Conservation (phyloP, 2,797 vertebrate genomes). For the Myoxocephalus aenaeus region DNA sequence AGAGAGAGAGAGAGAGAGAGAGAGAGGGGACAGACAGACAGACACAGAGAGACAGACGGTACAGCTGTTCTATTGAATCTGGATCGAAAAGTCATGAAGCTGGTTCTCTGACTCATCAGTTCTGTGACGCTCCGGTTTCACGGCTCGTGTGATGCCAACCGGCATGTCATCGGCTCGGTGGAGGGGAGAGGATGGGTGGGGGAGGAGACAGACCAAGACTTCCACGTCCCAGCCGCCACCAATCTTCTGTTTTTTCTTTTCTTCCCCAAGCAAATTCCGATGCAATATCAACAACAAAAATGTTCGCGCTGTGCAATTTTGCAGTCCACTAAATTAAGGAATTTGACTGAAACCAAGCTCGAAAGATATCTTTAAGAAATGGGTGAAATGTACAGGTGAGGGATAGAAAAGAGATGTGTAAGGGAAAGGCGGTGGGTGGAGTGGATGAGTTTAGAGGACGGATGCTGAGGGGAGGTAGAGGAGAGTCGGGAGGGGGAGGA, state of each 20-base stretch:
- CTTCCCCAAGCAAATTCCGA: constrained; percentile 46
- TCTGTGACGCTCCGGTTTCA: constrained; percentile 77
- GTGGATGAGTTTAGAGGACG: constrained; percentile 64
- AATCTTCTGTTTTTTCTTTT: background rate
- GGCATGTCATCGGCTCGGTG: constrained; percentile 67
- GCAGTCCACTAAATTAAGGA: constrained; percentile 30
- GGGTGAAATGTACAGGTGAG: constrained; percentile 31
- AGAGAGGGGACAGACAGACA: background rate
- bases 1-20: constrained; percentile 21
- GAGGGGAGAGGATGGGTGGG: constrained; percentile 22
- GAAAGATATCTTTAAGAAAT: constrained; percentile 18
- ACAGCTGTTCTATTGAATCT: constrained; percentile 83
- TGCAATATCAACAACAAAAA: constrained; percentile 60
- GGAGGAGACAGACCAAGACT: constrained; percentile 33
- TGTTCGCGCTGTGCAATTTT: constrained; percentile 49
- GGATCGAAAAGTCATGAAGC: constrained; percentile 82
- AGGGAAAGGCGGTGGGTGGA: constrained; percentile 21
- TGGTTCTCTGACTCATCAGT: constrained; percentile 85
- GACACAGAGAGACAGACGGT: constrained; percentile 58
- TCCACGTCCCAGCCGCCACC: constrained; percentile 21
- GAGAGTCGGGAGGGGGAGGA: constrained; percentile 44
- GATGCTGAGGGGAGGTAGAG: constrained; percentile 64
- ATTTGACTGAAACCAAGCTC: constrained; percentile 51
- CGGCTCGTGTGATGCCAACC: constrained; percentile 71
- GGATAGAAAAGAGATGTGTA: constrained; percentile 24